phyloP scores from a whole-genome alignment of 2,888 invertebrate species.

The Melanostoma scalare region DNA sequence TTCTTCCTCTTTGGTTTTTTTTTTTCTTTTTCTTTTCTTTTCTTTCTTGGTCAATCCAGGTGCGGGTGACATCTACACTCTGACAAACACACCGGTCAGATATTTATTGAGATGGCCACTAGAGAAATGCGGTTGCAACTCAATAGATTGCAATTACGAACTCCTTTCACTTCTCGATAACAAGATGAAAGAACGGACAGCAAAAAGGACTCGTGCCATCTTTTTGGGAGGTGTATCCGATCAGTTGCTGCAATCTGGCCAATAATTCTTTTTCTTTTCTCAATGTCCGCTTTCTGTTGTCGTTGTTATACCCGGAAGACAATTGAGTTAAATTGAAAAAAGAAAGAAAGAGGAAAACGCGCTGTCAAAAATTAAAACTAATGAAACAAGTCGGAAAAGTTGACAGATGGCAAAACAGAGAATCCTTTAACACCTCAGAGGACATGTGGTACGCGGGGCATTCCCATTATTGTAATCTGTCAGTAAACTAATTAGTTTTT shows the following conservation, averaged over 20 bases:
- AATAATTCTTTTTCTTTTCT: conserved; percentile 58
- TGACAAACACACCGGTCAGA: conserved; percentile 48
- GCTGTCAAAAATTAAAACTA: conserved; percentile 49
- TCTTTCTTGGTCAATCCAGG: conserved; percentile 40
- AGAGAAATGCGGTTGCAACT: conserved; percentile 66
- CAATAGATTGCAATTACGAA: conserved; percentile 70
- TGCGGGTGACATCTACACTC: conserved; percentile 51
- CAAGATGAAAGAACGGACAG: conserved; percentile 18
- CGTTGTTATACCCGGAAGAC: background rate
- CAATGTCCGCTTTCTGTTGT: background rate
- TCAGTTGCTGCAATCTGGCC: conserved; percentile 63
- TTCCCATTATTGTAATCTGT: conserved; percentile 42
- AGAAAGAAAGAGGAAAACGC: conserved; percentile 19
- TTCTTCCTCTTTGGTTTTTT: conserved; percentile 33
- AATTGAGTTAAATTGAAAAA: conserved; percentile 43
- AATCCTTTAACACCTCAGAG: conserved; percentile 63
- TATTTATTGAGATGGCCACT: conserved; percentile 61
- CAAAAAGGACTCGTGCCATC: conserved; percentile 51
- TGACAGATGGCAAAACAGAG: conserved; percentile 56
- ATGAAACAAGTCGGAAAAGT: conserved; percentile 32
- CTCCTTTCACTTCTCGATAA: conserved; percentile 53
- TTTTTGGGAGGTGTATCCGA: conserved; percentile 39
- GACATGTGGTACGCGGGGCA: conserved; percentile 57
- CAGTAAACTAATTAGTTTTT: conserved; percentile 40
- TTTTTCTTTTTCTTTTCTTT: background rate